Base-by-base conservation (phyloP, 2,113 vertebrate species). In the Labrus mixtus region DNA sequence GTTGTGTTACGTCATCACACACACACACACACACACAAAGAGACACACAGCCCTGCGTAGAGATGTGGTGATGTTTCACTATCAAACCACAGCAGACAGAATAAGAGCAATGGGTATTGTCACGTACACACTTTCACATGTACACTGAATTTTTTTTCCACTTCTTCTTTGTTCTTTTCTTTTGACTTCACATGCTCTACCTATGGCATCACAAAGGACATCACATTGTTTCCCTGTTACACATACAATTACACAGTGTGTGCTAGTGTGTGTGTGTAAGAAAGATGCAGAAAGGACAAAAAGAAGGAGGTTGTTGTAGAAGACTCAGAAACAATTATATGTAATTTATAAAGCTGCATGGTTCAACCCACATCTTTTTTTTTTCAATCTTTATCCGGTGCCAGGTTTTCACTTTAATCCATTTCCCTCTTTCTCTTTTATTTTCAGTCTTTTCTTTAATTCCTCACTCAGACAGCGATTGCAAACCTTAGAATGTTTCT, bases 401-500 rank as follows among this genome's bases (percentile, higher is more conserved):
- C 33, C 22, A 55, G 51, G 48, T 37, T 17, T 13, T 65, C 20
- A 9, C 2, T 43, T 79, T n/a, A 29, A 54, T 23, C 4, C 29
- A 6, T 6, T 33, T 33, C 55, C 13, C 62, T 64, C 19, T 15
- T 29, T 57, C n/a, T 68, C 33, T 60, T 61, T 76, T n/a, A 64
- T 76, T 36, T 20, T 7, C 54, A 8, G 15, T 20, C 19, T 11
- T 50, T 69, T 33, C 17, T 41, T 61, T 37, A 33, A 51, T 15
- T 1, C 29, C 6, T 60, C 20, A 53, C 65, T 68, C 51, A 67
- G 46, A 77, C 60, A 50, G 57, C n/a, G 8, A 75, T 81, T 63
- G 81, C 64, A 61, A 65, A 69, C 56, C 68, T 85, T 57, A 83
- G 62, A 73, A 76, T 56, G 36, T 79, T 85, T 83, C 13, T 1